Evolutionary conservation across 2,113 vertebrate species (phyloP).

Genomic region (Panthera leo): DNA sequence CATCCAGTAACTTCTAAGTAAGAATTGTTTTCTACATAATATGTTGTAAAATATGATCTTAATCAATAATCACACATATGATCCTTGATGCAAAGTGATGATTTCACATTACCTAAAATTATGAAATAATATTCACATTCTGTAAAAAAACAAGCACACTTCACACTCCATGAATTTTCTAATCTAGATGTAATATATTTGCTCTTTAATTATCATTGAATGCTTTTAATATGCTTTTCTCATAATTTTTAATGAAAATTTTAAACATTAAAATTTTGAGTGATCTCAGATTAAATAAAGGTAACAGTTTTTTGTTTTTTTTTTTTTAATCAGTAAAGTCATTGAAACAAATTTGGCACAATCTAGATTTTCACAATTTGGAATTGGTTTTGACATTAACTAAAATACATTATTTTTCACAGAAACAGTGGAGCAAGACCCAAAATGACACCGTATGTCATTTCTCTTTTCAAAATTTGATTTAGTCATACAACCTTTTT

Average conservation of each 20-base stretch:
- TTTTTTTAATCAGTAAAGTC: constrained; percentile 37
- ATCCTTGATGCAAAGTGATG: constrained; percentile 50
- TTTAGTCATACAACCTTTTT: background rate
- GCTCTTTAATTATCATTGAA: constrained; percentile 43
- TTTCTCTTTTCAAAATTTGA: constrained; percentile 67
- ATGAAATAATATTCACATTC: constrained; percentile 26
- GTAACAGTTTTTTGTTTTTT: background rate
- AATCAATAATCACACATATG: background rate
- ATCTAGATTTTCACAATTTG: constrained; percentile 55
- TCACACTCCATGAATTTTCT: constrained; percentile 42
- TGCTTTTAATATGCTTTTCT: constrained; percentile 53
- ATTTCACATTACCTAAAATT: constrained; percentile 61
- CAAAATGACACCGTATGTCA: constrained; percentile 95
- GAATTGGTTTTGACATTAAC: constrained; percentile 78
- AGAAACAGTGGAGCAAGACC: constrained; percentile 86
- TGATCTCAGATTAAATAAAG: constrained; percentile 40
- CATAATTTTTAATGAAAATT: constrained; percentile 60
- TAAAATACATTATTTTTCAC: constrained; percentile 78
- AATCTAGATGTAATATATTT: background rate
- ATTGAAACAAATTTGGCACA: constrained; percentile 39
- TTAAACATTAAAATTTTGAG: constrained; percentile 10
- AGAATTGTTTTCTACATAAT: constrained; percentile 66
- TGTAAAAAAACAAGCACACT: background rate
- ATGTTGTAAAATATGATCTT: constrained; percentile 1
- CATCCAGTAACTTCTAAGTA: constrained; percentile 84